Percentiles rank a stretch among this genome's conserved stretches.
phyloP scores from a whole-genome alignment of 2,797 vertebrate genomes.

The Poecilia gillii region DNA sequence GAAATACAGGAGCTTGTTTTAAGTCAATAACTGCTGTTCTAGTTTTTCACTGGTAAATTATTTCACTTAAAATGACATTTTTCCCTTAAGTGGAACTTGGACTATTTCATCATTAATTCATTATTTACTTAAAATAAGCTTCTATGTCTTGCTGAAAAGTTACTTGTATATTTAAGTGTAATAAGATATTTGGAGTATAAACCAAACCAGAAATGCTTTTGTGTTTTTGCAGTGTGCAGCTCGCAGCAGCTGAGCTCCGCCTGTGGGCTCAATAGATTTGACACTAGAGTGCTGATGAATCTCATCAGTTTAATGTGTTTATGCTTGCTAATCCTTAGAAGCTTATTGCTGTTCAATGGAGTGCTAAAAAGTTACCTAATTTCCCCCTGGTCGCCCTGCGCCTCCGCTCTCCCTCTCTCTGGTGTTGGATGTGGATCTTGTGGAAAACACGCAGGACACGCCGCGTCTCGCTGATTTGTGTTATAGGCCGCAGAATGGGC shows the following conservation, averaged over 20 bases:
- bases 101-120: no score
- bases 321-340: slow-evolving; percentile 82
- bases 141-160: no score
- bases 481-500: slow-evolving; percentile 66
- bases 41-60: no score
- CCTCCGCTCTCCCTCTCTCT: slow-evolving; percentile 44
- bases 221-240: slow-evolving; percentile 13
- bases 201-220: no score
- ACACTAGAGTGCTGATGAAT: slow-evolving; percentile 85
- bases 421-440: slow-evolving; percentile 65
- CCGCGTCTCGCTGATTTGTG: slow-evolving; percentile 73
- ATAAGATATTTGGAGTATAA: no score
- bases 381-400: slow-evolving; percentile 70
- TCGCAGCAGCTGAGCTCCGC: slow-evolving; percentile 66
- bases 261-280: slow-evolving; percentile 80
- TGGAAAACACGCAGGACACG: slow-evolving; percentile 62
- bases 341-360: slow-evolving; percentile 85
- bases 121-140: no score
- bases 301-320: slow-evolving; percentile 85
- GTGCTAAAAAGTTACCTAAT: slow-evolving; percentile 83
- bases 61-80: no score
- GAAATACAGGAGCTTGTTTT: no score
- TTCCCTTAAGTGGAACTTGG: no score
- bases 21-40: no score
- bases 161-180: no score